These are phyloP conservation scores for Torymus aiolomorphi DNA, from an alignment of 2,888 invertebrate species.

Conservation along the genomic window DNA sequence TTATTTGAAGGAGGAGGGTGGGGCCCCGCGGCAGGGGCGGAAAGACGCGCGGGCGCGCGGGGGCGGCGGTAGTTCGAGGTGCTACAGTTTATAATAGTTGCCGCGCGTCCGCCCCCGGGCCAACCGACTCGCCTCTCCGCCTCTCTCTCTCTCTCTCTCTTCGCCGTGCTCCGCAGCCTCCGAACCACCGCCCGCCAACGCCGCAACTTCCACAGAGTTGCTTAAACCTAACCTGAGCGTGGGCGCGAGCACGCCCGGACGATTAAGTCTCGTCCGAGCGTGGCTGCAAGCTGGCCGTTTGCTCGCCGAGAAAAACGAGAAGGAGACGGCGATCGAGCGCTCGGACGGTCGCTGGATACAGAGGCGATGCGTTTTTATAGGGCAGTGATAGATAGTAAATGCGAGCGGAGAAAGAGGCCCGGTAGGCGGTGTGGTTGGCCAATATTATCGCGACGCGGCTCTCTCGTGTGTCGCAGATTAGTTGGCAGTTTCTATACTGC, in stretches of 20 bases:
- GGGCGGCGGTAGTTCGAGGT: slow-evolving; percentile 75
- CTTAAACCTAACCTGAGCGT: slow-evolving; percentile 73
- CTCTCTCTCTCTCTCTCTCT: slow-evolving; percentile 41
- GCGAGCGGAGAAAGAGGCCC: no score
- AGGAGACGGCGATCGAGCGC: no score
- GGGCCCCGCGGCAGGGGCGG: slow-evolving; percentile 47
- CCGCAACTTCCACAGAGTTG: slow-evolving; percentile 75
- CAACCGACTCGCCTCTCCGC: slow-evolving; percentile 65
- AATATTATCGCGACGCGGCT: slow-evolving; percentile 64
- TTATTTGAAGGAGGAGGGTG: slow-evolving; percentile 63
- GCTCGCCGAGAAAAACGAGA: no score
- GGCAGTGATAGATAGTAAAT: no score
- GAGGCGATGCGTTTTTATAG: no score
- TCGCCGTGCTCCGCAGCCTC: no score
- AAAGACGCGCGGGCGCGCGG: slow-evolving; percentile 63
- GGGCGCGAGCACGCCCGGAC: slow-evolving; percentile 35
- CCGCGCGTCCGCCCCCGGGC: slow-evolving; percentile 71
- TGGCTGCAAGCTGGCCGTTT: no score
- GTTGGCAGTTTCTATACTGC: slow-evolving; percentile 65
- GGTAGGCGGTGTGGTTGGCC: slow-evolving; percentile 39
- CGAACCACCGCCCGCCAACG: slow-evolving; percentile 54
- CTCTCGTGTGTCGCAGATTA: slow-evolving; percentile 65
- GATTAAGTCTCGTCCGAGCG: slow-evolving; percentile 66
- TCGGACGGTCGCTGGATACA: no score
- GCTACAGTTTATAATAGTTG: slow-evolving; percentile 76